Evolutionary conservation across 2,113 vertebrate genomes (phyloP).

Genomic region (Catharus minimus): DNA sequence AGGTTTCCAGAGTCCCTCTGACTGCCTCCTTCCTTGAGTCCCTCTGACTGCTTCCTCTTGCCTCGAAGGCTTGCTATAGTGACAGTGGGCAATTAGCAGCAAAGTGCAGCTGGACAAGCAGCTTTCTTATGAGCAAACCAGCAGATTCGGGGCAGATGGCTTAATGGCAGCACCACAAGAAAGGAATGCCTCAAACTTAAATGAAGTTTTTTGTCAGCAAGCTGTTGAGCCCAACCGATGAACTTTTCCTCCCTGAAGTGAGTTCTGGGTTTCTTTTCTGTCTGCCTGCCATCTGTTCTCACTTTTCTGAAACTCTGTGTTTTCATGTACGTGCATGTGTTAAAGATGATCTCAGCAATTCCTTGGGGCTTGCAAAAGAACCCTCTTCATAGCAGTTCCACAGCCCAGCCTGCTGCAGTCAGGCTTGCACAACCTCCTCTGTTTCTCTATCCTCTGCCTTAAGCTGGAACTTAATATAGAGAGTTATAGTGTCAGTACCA

Average conservation of each 20-base stretch:
- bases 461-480: neutral
- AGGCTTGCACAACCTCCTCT: neutral
- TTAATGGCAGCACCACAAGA: neutral
- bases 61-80: neutral
- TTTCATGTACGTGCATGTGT: neutral
- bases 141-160: neutral
- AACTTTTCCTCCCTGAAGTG: neutral
- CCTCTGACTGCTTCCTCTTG: neutral
- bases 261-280: conserved; percentile 1
- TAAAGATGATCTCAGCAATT: neutral
- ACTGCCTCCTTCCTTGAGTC: neutral
- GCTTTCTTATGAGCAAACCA: neutral
- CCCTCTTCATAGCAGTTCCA: neutral
- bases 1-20: neutral
- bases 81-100: neutral
- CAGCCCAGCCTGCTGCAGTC: neutral
- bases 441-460: neutral
- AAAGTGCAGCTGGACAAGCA: neutral
- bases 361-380: neutral
- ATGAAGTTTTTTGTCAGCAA: conserved; percentile 1
- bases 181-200: neutral
- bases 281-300: neutral
- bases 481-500: neutral
- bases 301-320: neutral
- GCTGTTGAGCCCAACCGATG: neutral